These are phyloP conservation scores for Clitarchus hookeri DNA, from an alignment of 2,888 invertebrate species.

Conservation along the genomic window DNA sequence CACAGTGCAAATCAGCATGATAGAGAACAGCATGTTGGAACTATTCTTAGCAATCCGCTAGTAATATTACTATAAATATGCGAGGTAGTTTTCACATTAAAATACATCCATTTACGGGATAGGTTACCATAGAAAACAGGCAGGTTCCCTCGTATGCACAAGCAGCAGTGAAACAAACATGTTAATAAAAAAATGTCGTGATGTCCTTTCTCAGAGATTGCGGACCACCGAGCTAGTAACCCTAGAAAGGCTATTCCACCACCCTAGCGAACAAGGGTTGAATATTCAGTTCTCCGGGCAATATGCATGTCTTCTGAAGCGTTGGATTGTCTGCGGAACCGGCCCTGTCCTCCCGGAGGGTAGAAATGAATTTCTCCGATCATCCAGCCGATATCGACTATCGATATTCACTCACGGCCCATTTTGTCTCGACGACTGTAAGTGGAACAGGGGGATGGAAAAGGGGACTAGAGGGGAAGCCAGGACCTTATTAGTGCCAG, in stretches of 20 bases:
- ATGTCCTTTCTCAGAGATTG: too few relatives aligned
- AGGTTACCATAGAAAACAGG: too few relatives aligned
- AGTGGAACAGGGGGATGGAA: neutral
- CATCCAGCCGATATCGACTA: conserved; percentile 8
- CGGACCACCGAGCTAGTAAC: neutral
- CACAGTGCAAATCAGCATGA: too few relatives aligned
- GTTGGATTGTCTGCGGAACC: neutral
- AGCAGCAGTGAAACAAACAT: too few relatives aligned
- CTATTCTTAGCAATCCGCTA: too few relatives aligned
- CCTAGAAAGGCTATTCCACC: neutral
- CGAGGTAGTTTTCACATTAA: too few relatives aligned
- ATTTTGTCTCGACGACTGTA: neutral
- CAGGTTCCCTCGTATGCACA: too few relatives aligned
- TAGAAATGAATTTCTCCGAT: neutral
- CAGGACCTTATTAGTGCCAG: neutral
- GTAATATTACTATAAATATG: too few relatives aligned
- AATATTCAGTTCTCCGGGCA: conserved; percentile 1
- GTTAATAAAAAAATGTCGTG: too few relatives aligned
- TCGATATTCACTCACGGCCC: neutral
- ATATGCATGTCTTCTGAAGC: neutral
- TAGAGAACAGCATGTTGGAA: too few relatives aligned
- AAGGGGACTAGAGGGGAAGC: neutral
- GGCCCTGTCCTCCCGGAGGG: neutral
- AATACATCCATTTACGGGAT: too few relatives aligned
- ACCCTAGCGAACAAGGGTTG: neutral